These are phyloP conservation scores for Anoplophora glabripennis DNA, from an alignment of 1,140 invertebrate species.

Conservation along the genomic window DNA sequence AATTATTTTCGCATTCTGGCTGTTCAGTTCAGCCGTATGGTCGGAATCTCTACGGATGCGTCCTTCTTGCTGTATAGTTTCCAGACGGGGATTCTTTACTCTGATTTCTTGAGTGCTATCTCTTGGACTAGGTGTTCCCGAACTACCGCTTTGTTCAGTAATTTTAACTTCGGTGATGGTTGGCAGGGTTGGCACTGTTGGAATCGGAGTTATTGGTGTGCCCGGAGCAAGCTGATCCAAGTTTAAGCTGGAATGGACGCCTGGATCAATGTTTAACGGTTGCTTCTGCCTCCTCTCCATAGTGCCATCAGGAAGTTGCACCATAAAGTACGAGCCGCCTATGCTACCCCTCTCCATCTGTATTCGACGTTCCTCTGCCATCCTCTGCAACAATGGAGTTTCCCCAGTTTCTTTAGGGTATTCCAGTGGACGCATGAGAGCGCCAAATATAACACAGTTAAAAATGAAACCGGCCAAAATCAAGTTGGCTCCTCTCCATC, in stretches of 20 bases:
- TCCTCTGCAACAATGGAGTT: slow-evolving; percentile 78
- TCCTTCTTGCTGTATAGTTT: slow-evolving; percentile 15
- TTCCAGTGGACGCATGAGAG: slow-evolving; percentile 90
- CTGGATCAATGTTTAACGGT: slow-evolving; percentile 88
- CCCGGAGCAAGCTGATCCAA: slow-evolving; percentile 72
- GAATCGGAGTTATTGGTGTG: slow-evolving; percentile 69
- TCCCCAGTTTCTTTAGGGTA: slow-evolving; percentile 63
- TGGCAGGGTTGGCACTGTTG: slow-evolving; percentile 77
- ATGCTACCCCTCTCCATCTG: slow-evolving; percentile 81
- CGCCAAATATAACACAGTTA: slow-evolving; percentile 89
- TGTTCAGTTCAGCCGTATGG: slow-evolving; percentile 32
- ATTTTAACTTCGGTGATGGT: slow-evolving; percentile 83
- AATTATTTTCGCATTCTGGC: slow-evolving; percentile 51
- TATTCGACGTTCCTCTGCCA: slow-evolving; percentile 86
- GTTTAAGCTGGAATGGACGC: slow-evolving; percentile 88
- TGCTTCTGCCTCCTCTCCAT: slow-evolving; percentile 83
- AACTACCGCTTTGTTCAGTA: slow-evolving; percentile 58
- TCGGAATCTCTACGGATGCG: slow-evolving; percentile 13
- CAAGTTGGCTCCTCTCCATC: slow-evolving; percentile 89
- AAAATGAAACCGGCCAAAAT: slow-evolving; percentile 90
- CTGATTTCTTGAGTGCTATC: slow-evolving; percentile 39
- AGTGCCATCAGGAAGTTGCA: slow-evolving; percentile 83
- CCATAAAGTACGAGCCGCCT: slow-evolving; percentile 81
- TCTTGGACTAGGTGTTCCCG: slow-evolving; percentile 34
- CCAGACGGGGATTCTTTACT: slow-evolving; percentile 38